Evolutionary conservation across 2,113 vertebrate species (phyloP).

Genomic region (Hypomesus transpacificus): DNA sequence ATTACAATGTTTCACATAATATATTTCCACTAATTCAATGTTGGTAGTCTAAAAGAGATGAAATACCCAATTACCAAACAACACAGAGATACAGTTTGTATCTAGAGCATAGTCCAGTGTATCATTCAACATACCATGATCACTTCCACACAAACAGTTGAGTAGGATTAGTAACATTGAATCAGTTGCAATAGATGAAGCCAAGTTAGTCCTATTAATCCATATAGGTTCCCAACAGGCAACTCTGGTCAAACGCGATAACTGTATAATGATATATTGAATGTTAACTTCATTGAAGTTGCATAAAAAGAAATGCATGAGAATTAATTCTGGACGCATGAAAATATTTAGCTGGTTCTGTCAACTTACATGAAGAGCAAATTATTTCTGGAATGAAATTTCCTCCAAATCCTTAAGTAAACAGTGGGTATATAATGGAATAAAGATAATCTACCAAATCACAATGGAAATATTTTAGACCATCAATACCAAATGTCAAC

Average conservation of each 20-base stretch:
- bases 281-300: constrained; percentile 69
- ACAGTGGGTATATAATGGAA: constrained; percentile 1
- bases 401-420: constrained; percentile 12
- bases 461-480: constrained; percentile 36
- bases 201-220: constrained; percentile 34
- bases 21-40: constrained; percentile 55
- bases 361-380: constrained; percentile 14
- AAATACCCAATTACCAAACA: constrained; percentile 37
- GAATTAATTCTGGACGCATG: constrained; percentile 41
- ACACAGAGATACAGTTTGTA: constrained; percentile 50
- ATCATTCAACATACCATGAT: constrained; percentile 51
- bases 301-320: constrained; percentile 36
- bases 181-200: constrained; percentile 35
- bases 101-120: constrained; percentile 52
- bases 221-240: constrained; percentile 46
- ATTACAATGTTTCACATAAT: constrained; percentile 55
- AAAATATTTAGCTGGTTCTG: constrained; percentile 37
- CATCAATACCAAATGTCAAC: constrained; percentile 31
- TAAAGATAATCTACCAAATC: constrained; percentile 15
- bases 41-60: constrained; percentile 45
- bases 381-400: background rate
- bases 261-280: constrained; percentile 29
- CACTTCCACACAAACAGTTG: constrained; percentile 42
- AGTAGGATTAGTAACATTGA: constrained; percentile 46
- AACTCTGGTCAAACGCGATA: constrained; percentile 57